These are phyloP conservation scores for Oryctolagus cuniculus DNA, from an alignment of 2,113 vertebrate genomes.

Conservation along the genomic window DNA sequence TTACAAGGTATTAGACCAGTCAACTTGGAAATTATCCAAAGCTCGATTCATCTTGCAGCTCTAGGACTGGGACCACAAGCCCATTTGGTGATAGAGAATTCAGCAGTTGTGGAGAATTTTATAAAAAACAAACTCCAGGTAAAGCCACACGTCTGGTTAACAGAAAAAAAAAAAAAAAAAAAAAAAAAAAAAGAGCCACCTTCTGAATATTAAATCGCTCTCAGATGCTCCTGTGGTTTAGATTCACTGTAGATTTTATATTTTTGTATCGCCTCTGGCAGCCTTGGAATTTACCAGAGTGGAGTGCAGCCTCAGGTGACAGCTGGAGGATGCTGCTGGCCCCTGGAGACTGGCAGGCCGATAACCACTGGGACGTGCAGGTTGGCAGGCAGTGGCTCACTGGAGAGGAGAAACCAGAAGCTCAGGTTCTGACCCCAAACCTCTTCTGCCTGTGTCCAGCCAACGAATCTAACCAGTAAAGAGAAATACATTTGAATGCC, in stretches of 20 bases:
- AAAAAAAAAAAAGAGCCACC: background rate
- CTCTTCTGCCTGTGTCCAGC: background rate
- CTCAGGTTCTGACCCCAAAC: slow-evolving; percentile 5
- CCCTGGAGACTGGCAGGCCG: background rate
- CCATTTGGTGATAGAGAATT: background rate
- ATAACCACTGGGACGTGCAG: background rate
- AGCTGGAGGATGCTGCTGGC: background rate
- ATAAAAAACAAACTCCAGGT: slow-evolving; percentile 8
- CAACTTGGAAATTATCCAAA: background rate
- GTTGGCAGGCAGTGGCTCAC: background rate
- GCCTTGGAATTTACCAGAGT: background rate
- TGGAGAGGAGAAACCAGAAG: background rate
- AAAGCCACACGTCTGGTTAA: background rate
- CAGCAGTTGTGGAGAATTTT: background rate
- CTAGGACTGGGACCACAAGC: background rate
- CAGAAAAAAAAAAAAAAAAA: fast-evolving
- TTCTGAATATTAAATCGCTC: slow-evolving; percentile 33
- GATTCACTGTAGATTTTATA: background rate
- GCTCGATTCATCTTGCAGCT: background rate
- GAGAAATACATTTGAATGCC: slow-evolving; percentile 67
- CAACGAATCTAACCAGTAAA: background rate
- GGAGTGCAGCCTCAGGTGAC: background rate
- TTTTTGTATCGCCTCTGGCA: background rate
- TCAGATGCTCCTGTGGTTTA: background rate
- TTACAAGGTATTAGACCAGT: slow-evolving; percentile 2